Conservation (phyloP, 1,140 invertebrate genomes). For the Sminthurides bifidus region DNA sequence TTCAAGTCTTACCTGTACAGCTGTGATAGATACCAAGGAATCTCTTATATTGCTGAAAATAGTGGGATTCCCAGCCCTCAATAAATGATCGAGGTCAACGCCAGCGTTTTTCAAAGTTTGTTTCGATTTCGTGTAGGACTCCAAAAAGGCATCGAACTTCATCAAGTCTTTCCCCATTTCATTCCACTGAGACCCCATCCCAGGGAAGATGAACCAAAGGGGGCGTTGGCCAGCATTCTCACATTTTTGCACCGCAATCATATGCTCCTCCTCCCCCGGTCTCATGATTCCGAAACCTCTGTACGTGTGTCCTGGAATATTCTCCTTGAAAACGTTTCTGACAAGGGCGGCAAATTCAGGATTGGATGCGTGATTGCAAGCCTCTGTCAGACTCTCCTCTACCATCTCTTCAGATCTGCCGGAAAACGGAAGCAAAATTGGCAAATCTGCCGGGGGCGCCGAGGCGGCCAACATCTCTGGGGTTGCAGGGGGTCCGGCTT, state of each 20-base stretch:
- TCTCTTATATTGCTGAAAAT: constrained; percentile 70
- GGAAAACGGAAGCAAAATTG: constrained; percentile 38
- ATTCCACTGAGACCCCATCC: constrained; percentile 93
- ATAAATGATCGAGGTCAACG: constrained; percentile 65
- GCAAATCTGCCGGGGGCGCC: constrained; percentile 6
- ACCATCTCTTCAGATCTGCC: constrained; percentile 43
- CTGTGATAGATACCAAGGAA: constrained; percentile 83
- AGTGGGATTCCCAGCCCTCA: constrained; percentile 59
- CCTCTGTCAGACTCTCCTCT: not conserved
- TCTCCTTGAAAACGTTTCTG: not conserved
- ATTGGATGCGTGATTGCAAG: not conserved
- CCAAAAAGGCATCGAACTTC: constrained; percentile 60
- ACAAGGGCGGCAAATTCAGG: not conserved
- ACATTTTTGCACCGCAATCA: not conserved
- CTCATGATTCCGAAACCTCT: constrained; percentile 6
- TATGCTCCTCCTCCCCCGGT: not conserved
- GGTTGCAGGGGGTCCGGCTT: constrained; percentile 47
- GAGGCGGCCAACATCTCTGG: constrained; percentile 56
- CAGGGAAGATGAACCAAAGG: constrained; percentile 87
- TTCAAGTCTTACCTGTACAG: constrained; percentile 59
- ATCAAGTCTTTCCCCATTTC: constrained; percentile 82
- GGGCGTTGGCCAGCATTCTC: constrained; percentile 50
- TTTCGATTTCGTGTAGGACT: constrained; percentile 60
- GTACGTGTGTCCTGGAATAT: not conserved
- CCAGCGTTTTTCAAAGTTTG: constrained; percentile 60